Evolutionary conservation across 2,113 vertebrate genomes (phyloP).

Genomic region (Brachypodius melanocephalos): DNA sequence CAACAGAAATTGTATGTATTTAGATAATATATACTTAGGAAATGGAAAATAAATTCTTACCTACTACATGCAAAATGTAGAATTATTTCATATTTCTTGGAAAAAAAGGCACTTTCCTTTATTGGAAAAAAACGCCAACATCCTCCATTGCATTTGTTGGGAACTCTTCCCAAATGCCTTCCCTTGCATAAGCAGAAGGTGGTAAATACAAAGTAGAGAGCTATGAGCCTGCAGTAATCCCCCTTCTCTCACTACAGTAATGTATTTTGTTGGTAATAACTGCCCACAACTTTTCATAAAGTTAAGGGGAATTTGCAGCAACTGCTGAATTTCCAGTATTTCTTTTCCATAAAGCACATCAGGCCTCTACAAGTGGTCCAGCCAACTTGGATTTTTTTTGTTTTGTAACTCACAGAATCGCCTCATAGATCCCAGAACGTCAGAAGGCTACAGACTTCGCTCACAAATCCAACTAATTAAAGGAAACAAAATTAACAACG

Average conservation of each 20-base stretch:
- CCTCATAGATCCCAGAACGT: background rate
- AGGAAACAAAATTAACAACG: background rate
- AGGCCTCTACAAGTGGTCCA: background rate
- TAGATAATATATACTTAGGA: background rate
- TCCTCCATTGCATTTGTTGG: background rate
- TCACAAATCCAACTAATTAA: background rate
- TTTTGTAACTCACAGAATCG: background rate
- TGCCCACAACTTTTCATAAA: background rate
- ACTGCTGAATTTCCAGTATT: background rate
- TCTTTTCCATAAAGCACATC: background rate
- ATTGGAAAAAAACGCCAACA: background rate
- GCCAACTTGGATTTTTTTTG: background rate
- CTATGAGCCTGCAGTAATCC: background rate
- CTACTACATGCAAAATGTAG: background rate
- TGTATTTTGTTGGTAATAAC: background rate
- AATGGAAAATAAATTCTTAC: slow-evolving; percentile 5
- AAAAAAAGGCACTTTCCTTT: background rate
- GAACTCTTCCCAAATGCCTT: background rate
- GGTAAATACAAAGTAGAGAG: background rate
- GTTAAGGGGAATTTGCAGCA: background rate
- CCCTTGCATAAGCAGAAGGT: background rate
- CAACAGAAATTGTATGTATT: background rate
- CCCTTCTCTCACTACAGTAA: background rate
- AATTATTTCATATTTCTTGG: background rate
- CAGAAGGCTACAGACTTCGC: background rate